These are phyloP conservation scores for Drosophila parvula DNA, from an alignment of 1,140 invertebrate genomes.

Conservation along the genomic window DNA sequence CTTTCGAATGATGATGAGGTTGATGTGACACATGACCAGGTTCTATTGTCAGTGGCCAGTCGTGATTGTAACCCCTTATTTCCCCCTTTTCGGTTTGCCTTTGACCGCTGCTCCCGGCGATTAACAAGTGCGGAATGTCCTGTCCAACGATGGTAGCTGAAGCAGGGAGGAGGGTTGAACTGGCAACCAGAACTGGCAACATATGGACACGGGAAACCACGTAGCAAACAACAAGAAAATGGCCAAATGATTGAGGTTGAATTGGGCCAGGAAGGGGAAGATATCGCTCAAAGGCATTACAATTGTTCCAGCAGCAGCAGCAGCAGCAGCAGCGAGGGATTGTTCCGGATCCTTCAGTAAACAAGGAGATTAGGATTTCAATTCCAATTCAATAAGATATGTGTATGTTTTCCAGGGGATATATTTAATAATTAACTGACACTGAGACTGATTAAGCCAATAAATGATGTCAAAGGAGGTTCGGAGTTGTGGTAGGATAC, in stretches of 20 bases:
- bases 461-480: not conserved
- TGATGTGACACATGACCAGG: conserved; percentile 34
- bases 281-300: conserved; percentile 13
- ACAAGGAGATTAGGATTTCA: conserved; percentile 13
- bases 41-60: conserved; percentile 19
- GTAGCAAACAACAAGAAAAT: conserved; percentile 35
- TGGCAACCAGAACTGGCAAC: conserved; percentile 18
- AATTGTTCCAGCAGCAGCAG: conserved; percentile 7
- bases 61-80: conserved; percentile 13
- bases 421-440: conserved; percentile 22
- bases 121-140: conserved; percentile 46
- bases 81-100: conserved; percentile 16
- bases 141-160: not conserved
- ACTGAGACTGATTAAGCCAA: conserved; percentile 8
- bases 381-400: conserved; percentile 6
- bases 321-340: conserved; percentile 2
- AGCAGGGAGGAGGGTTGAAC: conserved; percentile 7
- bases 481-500: not conserved
- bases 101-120: conserved; percentile 44
- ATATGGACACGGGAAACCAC: conserved; percentile 44
- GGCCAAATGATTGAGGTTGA: conserved; percentile 34
- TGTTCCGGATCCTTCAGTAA: conserved; percentile 6
- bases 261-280: not conserved
- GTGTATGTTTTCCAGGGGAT: not conserved
- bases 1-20: conserved; percentile 32